Conservation (phyloP, 2,888 invertebrate species). For the Zygogramma bicolorata region DNA sequence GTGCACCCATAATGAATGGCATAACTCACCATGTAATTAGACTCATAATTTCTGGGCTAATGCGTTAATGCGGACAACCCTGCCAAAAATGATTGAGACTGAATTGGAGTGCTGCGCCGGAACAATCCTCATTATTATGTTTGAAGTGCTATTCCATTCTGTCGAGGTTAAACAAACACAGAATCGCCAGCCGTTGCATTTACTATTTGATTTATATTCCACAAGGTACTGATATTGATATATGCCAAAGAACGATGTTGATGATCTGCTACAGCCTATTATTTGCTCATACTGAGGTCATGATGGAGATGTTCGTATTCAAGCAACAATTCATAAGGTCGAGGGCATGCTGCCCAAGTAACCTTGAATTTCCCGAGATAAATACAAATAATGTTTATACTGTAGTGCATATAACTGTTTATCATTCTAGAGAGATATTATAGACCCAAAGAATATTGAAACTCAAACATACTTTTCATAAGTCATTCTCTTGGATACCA, state of each 20-base stretch:
- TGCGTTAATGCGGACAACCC: slow-evolving; percentile 64
- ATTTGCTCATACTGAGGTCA: too few relatives aligned
- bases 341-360: too few relatives aligned
- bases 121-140: slow-evolving; percentile 48
- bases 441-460: too few relatives aligned
- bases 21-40: slow-evolving; percentile 67
- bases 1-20: slow-evolving; percentile 64
- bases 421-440: too few relatives aligned
- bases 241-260: neutral
- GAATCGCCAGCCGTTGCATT: neutral
- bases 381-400: too few relatives aligned
- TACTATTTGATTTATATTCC: neutral
- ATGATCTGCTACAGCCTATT: too few relatives aligned
- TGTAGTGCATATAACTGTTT: too few relatives aligned
- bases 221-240: neutral
- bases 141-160: slow-evolving; percentile 24
- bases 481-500: too few relatives aligned
- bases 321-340: too few relatives aligned
- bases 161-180: neutral
- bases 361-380: too few relatives aligned
- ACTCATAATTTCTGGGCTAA: slow-evolving; percentile 66
- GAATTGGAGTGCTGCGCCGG: slow-evolving; percentile 41
- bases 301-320: too few relatives aligned
- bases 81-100: slow-evolving; percentile 65
- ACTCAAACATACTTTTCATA: too few relatives aligned